Base-by-base conservation (phyloP, 2,113 vertebrate species). In the Protobothrops flavoviridis region DNA sequence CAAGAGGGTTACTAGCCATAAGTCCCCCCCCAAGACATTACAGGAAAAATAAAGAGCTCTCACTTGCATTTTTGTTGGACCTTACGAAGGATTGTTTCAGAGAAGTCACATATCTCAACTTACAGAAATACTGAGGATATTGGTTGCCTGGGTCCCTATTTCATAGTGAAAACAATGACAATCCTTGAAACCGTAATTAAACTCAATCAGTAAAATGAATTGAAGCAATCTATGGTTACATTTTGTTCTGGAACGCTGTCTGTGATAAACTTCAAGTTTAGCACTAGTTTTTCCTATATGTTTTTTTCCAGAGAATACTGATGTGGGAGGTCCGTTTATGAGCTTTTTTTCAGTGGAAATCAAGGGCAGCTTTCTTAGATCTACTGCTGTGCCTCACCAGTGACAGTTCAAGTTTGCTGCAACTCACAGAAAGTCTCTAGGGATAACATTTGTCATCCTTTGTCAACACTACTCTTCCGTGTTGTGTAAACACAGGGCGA, bases 111-210 rank as follows among this genome's bases (percentile, higher is more conserved):
- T 81, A 21, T 21, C 33, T 39, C 33, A 81, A 21, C 2, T 81
- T 81, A 81, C 17, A 81, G 33, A 48, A 10, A 26, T 50, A 45
- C 56, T 64, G 89, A 64, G 1, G 26, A 90, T 29, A 90, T 21
- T 69, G 43, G 7, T 90, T 90, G 29, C 26, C 59, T 59, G 53
- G 48, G 33, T 69, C 29, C 45, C 23, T 48, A 43, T 10, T 69
- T 69, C 23, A 10, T 33, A 90, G 48, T 74, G 20, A 52, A 74
- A 90, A 90, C 21, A 48, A 57, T 24, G 17, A 21, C 17, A 93
- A 43, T 7, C 24, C 92, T 87, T 43, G 57, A 93, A 92, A 1
- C 1, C 91, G 87, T 56, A 92, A 93, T 48, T 94, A 96, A 43
- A 43, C 88, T 69, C 61, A n/a, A n/a, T 69, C n/a, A 69, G n/a